Conservation (phyloP, 2,113 vertebrate genomes). For the Phyllostomus hastatus region DNA sequence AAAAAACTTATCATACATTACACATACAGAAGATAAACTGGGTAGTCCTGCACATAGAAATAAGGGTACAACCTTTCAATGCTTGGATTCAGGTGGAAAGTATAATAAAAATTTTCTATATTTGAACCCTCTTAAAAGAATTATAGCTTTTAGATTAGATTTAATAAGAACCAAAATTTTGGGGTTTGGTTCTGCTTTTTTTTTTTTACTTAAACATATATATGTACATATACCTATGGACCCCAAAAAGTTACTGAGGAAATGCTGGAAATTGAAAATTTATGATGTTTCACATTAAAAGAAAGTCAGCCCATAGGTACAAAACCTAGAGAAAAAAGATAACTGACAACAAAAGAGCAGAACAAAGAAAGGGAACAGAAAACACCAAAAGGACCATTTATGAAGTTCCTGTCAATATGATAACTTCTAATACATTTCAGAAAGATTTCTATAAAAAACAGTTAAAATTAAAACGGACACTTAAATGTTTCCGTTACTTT, state of each 20-base stretch:
- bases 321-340: neutral
- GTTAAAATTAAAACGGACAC: neutral
- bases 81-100: neutral
- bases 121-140: neutral
- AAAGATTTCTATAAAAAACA: neutral
- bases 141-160: neutral
- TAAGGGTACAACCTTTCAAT: neutral
- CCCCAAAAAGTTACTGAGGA: neutral
- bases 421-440: neutral
- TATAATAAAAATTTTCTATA: neutral
- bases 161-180: neutral
- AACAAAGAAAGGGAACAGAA: neutral
- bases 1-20: neutral
- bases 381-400: neutral
- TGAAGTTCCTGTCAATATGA: neutral
- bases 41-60: neutral
- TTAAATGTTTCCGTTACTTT: neutral
- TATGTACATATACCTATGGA: neutral
- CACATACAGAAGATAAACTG: neutral
- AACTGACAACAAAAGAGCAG: neutral
- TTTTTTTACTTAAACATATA: neutral
- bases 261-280: neutral
- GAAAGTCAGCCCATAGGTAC: neutral
- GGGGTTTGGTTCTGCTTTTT: too few species aligned
- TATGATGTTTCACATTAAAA: neutral